Conservation (phyloP, 2,797 vertebrate genomes). For the Hydrophis major region DNA sequence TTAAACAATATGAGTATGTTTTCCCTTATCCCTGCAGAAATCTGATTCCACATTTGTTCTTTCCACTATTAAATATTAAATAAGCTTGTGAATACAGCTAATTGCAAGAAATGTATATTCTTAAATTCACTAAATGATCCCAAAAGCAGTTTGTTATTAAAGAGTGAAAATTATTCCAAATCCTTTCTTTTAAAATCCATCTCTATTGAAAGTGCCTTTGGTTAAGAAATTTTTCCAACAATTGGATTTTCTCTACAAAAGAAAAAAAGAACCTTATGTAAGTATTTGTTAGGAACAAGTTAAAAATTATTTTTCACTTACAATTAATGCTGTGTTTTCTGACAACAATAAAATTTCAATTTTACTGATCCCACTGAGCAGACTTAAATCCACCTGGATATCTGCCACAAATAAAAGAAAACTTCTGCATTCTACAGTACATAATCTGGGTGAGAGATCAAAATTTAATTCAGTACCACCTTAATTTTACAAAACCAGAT, state of each 20-base stretch:
- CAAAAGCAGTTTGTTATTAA: slow-evolving; percentile 34
- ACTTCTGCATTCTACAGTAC: not conserved
- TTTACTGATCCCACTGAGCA: not conserved
- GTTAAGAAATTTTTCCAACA: slow-evolving; percentile 87
- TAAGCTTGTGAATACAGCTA: slow-evolving; percentile 68
- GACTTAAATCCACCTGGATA: not conserved
- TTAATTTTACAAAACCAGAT: not conserved
- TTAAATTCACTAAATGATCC: slow-evolving; percentile 71
- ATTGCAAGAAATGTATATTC: slow-evolving; percentile 55
- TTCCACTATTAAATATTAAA: slow-evolving; percentile 76
- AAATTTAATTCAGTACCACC: not conserved
- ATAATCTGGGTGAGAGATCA: not conserved
- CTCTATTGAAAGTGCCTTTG: slow-evolving; percentile 11
- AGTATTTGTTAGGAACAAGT: slow-evolving; percentile 21
- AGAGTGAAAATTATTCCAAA: slow-evolving; percentile 64
- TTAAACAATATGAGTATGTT: slow-evolving; percentile 57
- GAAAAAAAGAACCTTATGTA: not conserved
- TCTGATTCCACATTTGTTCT: slow-evolving; percentile 55
- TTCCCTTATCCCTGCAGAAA: slow-evolving; percentile 1
- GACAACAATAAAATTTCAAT: not conserved
- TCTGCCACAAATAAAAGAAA: not conserved
- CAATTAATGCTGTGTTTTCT: rapidly evolving
- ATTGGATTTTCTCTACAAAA: slow-evolving; percentile 92
- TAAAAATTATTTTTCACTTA: slow-evolving; percentile 15
- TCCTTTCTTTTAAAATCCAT: slow-evolving; percentile 68